phyloP scores from a whole-genome alignment of 23 tunicate species.

The Ascidia mentula region DNA sequence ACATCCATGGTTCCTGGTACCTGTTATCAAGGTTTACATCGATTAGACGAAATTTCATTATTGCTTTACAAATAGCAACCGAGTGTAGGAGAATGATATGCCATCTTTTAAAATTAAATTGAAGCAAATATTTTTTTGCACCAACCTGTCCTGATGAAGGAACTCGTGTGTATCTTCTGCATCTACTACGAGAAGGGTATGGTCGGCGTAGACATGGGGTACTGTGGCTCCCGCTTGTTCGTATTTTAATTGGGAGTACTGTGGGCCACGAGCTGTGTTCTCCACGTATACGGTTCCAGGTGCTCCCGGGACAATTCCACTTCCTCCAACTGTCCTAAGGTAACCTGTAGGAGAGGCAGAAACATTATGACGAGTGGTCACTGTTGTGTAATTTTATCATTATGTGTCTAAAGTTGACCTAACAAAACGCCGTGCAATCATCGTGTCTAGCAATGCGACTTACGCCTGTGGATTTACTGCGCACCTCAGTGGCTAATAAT shows the following conservation, averaged over 20 bases:
- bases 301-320: conserved; percentile 17
- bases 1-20: conserved; percentile 25
- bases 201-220: conserved; percentile 23
- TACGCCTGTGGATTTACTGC: too few relatives aligned
- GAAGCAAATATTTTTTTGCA: too few relatives aligned
- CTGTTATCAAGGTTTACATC: neutral
- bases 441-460: too few relatives aligned
- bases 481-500: too few relatives aligned
- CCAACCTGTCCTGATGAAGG: conserved; percentile 15
- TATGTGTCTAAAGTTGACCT: too few relatives aligned
- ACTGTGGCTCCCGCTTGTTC: neutral
- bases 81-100: too few relatives aligned
- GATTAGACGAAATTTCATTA: too few relatives aligned
- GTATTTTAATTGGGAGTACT: conserved; percentile 26
- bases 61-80: neutral
- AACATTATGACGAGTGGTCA: too few relatives aligned
- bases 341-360: conserved; percentile 18
- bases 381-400: too few relatives aligned
- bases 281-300: conserved; percentile 28
- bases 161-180: conserved; percentile 18
- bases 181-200: conserved; percentile 13
- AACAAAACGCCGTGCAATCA: too few relatives aligned
- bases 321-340: conserved; percentile 26
- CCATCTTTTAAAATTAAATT: too few relatives aligned
- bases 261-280: conserved; percentile 32